phyloP scores from a whole-genome alignment of 2,113 vertebrate genomes.

The Bothrops jararaca region DNA sequence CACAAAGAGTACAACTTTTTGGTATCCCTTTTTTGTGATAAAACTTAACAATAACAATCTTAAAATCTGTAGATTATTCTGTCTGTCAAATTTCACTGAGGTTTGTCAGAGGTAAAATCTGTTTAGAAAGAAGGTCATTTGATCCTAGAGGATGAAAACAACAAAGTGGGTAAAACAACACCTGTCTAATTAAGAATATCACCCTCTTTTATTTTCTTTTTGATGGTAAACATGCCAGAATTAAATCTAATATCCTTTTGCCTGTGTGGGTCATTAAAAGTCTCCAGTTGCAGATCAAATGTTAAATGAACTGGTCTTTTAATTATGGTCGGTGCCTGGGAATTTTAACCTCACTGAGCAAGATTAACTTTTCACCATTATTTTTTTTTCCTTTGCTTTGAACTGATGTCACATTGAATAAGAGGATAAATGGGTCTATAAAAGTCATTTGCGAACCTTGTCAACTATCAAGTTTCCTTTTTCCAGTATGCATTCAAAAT shows the following conservation, averaged over 20 bases:
- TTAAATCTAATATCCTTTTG: not conserved
- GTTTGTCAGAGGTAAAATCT: not conserved
- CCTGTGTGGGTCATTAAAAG: not conserved
- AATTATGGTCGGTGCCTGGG: not conserved
- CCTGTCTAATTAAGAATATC: not conserved
- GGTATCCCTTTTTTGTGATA: not conserved
- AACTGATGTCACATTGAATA: not conserved
- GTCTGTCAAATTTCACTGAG: not conserved
- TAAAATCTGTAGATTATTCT: not conserved
- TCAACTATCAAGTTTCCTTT: too few relatives aligned
- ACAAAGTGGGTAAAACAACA: not conserved
- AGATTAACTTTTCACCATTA: not conserved
- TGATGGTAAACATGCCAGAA: not conserved
- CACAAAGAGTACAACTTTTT: not conserved
- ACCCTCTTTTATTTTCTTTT: not conserved
- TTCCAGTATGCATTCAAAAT: too few relatives aligned
- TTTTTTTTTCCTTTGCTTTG: not conserved
- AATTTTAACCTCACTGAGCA: not conserved
- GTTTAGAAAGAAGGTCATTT: not conserved
- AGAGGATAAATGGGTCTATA: not conserved
- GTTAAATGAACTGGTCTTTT: not conserved
- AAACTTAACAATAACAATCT: not conserved
- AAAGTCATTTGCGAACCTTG: not conserved
- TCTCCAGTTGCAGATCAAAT: not conserved
- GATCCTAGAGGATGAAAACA: not conserved